Evolutionary conservation across 2,113 vertebrate species (phyloP), one percentile per base, ranked within the genome.

Genomic region (Nannobrachium achirus): DNA sequence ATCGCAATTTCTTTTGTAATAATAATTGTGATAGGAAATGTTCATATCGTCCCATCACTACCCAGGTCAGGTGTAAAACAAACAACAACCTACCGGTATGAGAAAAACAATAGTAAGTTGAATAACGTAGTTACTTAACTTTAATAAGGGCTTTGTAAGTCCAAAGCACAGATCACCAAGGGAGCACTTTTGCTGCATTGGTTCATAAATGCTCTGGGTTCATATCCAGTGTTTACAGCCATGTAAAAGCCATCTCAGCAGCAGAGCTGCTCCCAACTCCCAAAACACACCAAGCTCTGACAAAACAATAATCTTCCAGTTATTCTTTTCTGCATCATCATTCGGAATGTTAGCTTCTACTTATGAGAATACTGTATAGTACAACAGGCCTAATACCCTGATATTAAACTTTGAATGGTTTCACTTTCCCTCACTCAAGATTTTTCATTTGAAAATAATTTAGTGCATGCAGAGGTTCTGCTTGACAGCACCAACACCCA

Each of bases 181-280:
- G 81, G 69, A 89, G 75, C 77, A 63, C 78, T 71, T 63, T 74
- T 50, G 79, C 78, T 83, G 83, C 25, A 86, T 83, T 78, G 72
- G 66, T 84, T 81, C 79, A 75, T 75, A 25, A 25, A 74, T 56
- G 69, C 67, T 75, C 55, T 10, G 39, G 78, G 65, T 82, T 87
- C 77, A 79, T 60, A 76, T 79, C 49, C 79, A 75, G 33, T 85
- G 86, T 89, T 90, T 87, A 86, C 84, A 83, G 80, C 68, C 77
- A 64, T 68, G 73, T 89, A 83, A 89, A 86, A 55, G 69, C 53
- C 75, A 76, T 7, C 78, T 77, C 65, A 59, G 67, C 78, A 75
- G 58, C 52, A 46, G 65, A 74, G 67, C 72, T 11, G 20, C 63
- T n/a, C n/a, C n/a, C n/a, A n/a, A n/a, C 25, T 67, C 74, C 48